These are phyloP conservation scores for Xestia rhomboidea DNA, from an alignment of 2,888 invertebrate species.

Conservation along the genomic window DNA sequence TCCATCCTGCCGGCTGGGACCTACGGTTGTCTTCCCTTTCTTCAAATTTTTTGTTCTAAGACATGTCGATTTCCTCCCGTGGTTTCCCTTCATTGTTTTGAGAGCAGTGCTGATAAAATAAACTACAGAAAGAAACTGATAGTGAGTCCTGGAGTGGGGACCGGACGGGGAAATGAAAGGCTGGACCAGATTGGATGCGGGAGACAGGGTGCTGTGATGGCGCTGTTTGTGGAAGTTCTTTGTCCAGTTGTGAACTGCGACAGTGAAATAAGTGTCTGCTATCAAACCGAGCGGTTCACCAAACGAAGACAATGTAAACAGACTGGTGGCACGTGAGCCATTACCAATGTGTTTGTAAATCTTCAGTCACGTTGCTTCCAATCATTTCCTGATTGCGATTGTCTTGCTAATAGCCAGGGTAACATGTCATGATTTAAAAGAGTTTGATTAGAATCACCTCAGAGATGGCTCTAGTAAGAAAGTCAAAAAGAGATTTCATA, in stretches of 20 bases:
- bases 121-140: not conserved
- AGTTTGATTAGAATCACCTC: not conserved
- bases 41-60: not conserved
- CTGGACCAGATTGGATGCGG: not conserved
- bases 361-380: constrained; percentile 31
- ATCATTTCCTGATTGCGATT: constrained; percentile 32
- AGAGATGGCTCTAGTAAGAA: not conserved
- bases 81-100: not conserved
- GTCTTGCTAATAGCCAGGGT: not conserved
- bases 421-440: not conserved
- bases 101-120: not conserved
- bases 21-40: no score
- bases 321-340: constrained; percentile 15
- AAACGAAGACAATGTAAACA: constrained; percentile 18
- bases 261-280: not conserved
- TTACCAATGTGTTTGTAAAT: constrained; percentile 13
- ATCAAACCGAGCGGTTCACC: not conserved
- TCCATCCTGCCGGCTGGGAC: no score
- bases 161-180: not conserved
- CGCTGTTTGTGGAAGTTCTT: not conserved
- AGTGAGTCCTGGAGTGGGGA: not conserved
- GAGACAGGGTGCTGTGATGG: not conserved
- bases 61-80: not conserved
- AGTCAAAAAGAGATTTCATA: not conserved
- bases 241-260: not conserved